Evolutionary conservation across 2,113 vertebrate species (phyloP).

Genomic region (Brachyhypopomus occidentalis): DNA sequence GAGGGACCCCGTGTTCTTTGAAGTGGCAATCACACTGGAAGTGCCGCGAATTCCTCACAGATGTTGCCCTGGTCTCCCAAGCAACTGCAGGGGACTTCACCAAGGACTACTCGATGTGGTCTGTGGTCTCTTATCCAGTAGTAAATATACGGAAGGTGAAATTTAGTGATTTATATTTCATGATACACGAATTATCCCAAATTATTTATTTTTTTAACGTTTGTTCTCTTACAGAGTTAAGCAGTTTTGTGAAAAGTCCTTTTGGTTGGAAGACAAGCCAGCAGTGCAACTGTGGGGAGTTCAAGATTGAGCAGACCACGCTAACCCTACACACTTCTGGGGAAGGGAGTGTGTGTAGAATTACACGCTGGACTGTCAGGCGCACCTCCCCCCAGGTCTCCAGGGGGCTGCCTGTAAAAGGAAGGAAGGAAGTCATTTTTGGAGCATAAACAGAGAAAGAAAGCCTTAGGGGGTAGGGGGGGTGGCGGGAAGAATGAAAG

Average conservation of each 20-base stretch:
- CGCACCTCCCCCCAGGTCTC: constrained; percentile 48
- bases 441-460: constrained; percentile 58
- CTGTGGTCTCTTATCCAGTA: not conserved
- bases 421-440: constrained; percentile 66
- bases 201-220: too few relatives aligned
- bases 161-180: too few relatives aligned
- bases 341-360: constrained; percentile 41
- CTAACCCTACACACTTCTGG: constrained; percentile 23
- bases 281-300: not conserved
- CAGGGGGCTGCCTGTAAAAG: constrained; percentile 58
- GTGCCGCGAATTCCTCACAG: constrained; percentile 42
- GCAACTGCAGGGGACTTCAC: constrained; percentile 24
- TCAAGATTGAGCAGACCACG: too few relatives aligned
- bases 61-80: constrained; percentile 37
- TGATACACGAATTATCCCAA: too few relatives aligned
- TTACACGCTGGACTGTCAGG: constrained; percentile 54
- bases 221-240: too few relatives aligned
- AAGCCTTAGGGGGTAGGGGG: constrained; percentile 41
- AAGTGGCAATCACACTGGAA: constrained; percentile 33
- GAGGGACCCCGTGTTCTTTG: constrained; percentile 17
- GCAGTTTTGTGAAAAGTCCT: too few relatives aligned
- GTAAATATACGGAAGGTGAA: too few relatives aligned
- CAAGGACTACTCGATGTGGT: not conserved
- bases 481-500: constrained; percentile 16
- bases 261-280: not conserved